phyloP scores from a whole-genome alignment of 2,888 invertebrate genomes.

The Drosophila helvetica region DNA sequence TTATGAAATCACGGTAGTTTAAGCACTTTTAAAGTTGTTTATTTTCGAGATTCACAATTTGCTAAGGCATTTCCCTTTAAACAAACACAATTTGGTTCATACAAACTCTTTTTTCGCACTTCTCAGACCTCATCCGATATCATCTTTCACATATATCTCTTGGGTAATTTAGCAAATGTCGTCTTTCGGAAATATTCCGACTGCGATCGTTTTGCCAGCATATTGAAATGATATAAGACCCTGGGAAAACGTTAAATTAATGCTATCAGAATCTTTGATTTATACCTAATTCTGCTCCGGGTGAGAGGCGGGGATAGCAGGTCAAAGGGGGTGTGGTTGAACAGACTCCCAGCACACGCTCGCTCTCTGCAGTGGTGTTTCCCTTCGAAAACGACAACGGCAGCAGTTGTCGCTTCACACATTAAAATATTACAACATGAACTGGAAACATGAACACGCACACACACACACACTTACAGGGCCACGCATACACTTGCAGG shows the following conservation, averaged over 20 bases:
- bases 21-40: background rate
- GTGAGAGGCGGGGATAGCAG: background rate
- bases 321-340: background rate
- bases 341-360: background rate
- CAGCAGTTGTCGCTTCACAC: constrained; percentile 78
- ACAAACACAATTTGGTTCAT: no score
- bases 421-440: constrained; percentile 79
- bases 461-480: constrained; percentile 19
- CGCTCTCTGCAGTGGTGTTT: constrained; percentile 16
- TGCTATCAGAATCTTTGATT: constrained; percentile 66
- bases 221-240: constrained; percentile 66
- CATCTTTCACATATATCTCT: background rate
- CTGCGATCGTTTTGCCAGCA: constrained; percentile 59
- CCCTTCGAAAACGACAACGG: constrained; percentile 67
- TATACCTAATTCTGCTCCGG: constrained; percentile 41
- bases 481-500: constrained; percentile 48
- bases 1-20: constrained; percentile 1
- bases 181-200: constrained; percentile 7
- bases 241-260: constrained; percentile 58
- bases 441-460: constrained; percentile 70
- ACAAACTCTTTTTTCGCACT: background rate
- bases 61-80: background rate
- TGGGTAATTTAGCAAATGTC: constrained; percentile 16
- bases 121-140: background rate
- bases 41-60: background rate